Evolutionary conservation across 2,113 vertebrate species (phyloP), one percentile per base, ranked within the genome.

Genomic region (Pantherophis guttatus): DNA sequence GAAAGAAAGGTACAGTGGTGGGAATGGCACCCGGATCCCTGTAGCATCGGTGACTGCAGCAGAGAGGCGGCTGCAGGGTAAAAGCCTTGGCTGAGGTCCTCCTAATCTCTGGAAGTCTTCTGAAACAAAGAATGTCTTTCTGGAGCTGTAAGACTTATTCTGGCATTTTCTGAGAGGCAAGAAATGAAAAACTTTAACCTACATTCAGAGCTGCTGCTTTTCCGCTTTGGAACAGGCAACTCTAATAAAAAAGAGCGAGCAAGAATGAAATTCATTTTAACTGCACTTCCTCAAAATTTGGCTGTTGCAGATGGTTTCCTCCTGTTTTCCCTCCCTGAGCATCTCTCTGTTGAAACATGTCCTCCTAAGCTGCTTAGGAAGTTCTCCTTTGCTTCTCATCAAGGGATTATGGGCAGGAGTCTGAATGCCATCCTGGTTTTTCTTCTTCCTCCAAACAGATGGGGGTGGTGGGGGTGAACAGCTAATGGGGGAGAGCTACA

Each of bases 361-460:
- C 91, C 89, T 94, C 92, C 93, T 86, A 85, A 94, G 75, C 93
- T 92, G 95, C 95, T 94, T 81, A 94, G 39, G 62, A 86, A 55
- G 94, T 75, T 91, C 92, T 91, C 95, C 86, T 90, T 88, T 93
- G 91, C 90, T 70, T 39, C 29, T 94, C 95, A 92, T 94, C 55
- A 44, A 92, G 94, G 85, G 95, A 95, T 85, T 92, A 88, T 11
- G 55, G 89, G 59, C 91, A 19, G 87, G 94, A 86, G 81, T 86
- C 3, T 52, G 91, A 93, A 44, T 33, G 81, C 91, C 94, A 94
- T 23, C 53, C 93, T 39, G 86, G 91, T 75, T 90, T 91, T 91
- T 90, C 91, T 92, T 93, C 58, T 91, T 91, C 65, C 50, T 59
- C 11, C 87, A 88, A 50, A 96, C 50, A 85, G 95, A 85, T 54